Evolutionary conservation across 2,113 vertebrate genomes (phyloP), one percentile per base, ranked within the genome.

Genomic region (Chitala chitala): DNA sequence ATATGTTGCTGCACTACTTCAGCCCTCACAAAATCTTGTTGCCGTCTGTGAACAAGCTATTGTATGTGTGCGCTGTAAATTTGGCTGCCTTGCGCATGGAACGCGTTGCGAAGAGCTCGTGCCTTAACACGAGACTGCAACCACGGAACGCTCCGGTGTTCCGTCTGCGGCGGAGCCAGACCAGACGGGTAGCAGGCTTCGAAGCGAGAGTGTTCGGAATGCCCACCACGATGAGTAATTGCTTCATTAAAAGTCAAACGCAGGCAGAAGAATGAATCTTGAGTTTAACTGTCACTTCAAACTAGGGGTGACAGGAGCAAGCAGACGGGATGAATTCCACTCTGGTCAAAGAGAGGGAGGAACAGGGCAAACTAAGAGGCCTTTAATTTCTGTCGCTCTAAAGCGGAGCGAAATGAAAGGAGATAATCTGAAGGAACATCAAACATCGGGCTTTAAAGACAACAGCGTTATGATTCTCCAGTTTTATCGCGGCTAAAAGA

Each of bases 401-500:
- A 78, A 73, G 53, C 9, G 42, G 65, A 55, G 73, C 59, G 69
- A 75, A 66, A 29, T 20, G 10, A 77, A 70, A 55, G 53, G 61
- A 22, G 69, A 75, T 4, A 64, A 80, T 71, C 48, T 54, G 38
- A 75, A 13, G 70, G 79, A 70, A 80, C 56, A 8, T 13, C 77
- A 82, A 66, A 82, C 58, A 4, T 9, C 58, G 38, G 0, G 3
- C 54, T 74, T 79, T 75, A 83, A 69, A 71, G 72, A 85, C 70
- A 72, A 69, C 40, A 71, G 70, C 77, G 63, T 75, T 77, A 79
- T 71, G 61, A 81, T 72, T 33, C 69, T 26, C 46, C 17, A 78
- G 76, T 76, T 78, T 78, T 73, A 81, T 78, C 76, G 77, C 61
- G 56, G 46, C 42, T 51, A 78, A 51, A 15, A 79, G 78, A 76